These are phyloP conservation scores for Oscheius onirici DNA, from an alignment of 2,888 invertebrate species.

Conservation along the genomic window DNA sequence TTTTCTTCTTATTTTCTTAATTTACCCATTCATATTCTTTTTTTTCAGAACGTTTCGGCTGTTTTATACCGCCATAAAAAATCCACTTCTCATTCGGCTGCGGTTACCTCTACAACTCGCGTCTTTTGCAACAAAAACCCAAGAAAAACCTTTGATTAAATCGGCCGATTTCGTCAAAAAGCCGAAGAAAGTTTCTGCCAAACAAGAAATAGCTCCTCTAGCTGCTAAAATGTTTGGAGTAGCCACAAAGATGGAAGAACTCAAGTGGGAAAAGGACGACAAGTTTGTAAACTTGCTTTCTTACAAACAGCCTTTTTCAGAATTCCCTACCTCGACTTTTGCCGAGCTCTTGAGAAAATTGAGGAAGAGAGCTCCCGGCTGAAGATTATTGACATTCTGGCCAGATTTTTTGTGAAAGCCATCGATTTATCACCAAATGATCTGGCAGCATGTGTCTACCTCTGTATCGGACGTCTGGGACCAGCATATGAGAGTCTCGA, in stretches of 20 bases:
- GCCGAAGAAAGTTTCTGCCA: background rate
- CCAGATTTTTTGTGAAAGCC: slow-evolving; percentile 85
- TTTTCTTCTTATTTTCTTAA: background rate
- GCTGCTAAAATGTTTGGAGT: slow-evolving; percentile 9
- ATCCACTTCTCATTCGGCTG: background rate
- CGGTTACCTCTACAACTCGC: background rate
- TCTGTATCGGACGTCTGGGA: slow-evolving; percentile 93
- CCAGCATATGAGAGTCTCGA: slow-evolving; percentile 94
- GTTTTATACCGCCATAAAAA: background rate
- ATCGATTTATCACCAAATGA: slow-evolving; percentile 88
- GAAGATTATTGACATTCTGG: slow-evolving; percentile 88
- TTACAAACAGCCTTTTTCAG: slow-evolving; percentile 74
- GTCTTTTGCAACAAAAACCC: background rate
- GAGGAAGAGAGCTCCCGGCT: slow-evolving; percentile 78
- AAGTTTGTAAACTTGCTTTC: background rate
- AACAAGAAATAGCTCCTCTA: background rate
- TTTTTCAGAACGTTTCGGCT: slow-evolving; percentile 14
- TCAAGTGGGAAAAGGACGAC: slow-evolving; percentile 11
- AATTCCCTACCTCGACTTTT: slow-evolving; percentile 90
- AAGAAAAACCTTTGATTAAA: background rate
- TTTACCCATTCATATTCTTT: background rate
- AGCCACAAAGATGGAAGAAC: background rate
- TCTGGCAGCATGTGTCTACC: slow-evolving; percentile 86
- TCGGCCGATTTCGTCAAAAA: no score
- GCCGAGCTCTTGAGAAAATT: slow-evolving; percentile 88